Percentiles rank a stretch among this genome's conserved stretches.
phyloP scores from a whole-genome alignment of 2,888 invertebrate genomes.

The Acrobasis repandana region DNA sequence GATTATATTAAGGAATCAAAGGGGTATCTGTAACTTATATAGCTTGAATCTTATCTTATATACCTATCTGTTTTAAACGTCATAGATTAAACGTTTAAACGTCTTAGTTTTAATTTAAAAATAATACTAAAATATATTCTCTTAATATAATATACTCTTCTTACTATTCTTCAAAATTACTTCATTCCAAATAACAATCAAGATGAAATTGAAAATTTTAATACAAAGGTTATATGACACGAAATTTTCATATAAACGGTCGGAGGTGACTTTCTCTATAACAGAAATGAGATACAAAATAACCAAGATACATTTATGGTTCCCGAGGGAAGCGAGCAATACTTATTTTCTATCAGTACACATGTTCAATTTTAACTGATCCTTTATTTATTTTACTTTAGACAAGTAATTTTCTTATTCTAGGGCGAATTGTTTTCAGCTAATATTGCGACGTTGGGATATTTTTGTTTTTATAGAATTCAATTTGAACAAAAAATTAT shows the following conservation, averaged over 20 bases:
- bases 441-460: neutral
- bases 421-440: neutral
- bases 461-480: neutral
- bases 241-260: slow-evolving; percentile 9
- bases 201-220: slow-evolving; percentile 1
- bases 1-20: too few species aligned
- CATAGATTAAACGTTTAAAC: too few species aligned
- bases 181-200: neutral
- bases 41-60: too few species aligned
- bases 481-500: too few species aligned
- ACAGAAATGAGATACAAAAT: slow-evolving; percentile 7
- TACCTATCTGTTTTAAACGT: too few species aligned
- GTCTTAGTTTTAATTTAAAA: too few species aligned
- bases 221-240: slow-evolving; percentile 6
- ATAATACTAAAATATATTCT: too few species aligned
- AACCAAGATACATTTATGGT: slow-evolving; percentile 1
- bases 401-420: neutral
- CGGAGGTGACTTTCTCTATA: slow-evolving; percentile 9
- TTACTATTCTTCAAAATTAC: neutral
- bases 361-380: slow-evolving; percentile 2
- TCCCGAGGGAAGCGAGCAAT: slow-evolving; percentile 11
- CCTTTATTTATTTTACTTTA: neutral
- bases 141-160: too few species aligned
- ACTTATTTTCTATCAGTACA: neutral
- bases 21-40: too few species aligned